phyloP scores from a whole-genome alignment of 2,113 vertebrate genomes.

The Oreotrochilus melanogaster region DNA sequence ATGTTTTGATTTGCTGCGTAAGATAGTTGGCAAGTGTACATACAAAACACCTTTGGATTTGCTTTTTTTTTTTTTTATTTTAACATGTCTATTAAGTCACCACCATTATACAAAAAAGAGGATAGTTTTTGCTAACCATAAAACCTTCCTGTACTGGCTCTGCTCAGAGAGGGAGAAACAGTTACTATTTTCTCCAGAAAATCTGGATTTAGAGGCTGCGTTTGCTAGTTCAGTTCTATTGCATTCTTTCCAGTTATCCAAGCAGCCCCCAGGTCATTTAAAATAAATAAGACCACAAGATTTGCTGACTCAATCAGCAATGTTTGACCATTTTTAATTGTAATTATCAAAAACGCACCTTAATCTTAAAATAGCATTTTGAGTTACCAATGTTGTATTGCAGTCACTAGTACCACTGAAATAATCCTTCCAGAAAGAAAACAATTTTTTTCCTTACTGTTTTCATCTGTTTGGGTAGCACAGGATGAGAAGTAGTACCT shows the following conservation, averaged over 20 bases:
- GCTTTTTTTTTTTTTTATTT: slow-evolving; percentile 12
- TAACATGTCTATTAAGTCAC: slow-evolving; percentile 34
- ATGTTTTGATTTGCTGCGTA: slow-evolving; percentile 38
- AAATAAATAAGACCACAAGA: slow-evolving; percentile 58
- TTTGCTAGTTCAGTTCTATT: slow-evolving; percentile 20
- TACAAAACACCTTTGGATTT: slow-evolving; percentile 52
- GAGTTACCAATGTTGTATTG: neutral
- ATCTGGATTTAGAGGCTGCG: slow-evolving; percentile 22
- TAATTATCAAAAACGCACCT: neutral
- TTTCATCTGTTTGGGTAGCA: neutral
- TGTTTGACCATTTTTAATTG: slow-evolving; percentile 25
- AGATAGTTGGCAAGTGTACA: slow-evolving; percentile 27
- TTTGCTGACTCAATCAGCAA: slow-evolving; percentile 64
- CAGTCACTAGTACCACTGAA: neutral
- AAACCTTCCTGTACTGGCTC: slow-evolving; percentile 8
- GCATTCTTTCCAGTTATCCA: slow-evolving; percentile 59
- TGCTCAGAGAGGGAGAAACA: slow-evolving; percentile 16
- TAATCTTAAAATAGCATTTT: slow-evolving; percentile 38
- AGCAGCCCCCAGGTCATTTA: slow-evolving; percentile 50
- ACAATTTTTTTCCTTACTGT: neutral
- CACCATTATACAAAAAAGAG: slow-evolving; percentile 13
- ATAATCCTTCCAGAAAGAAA: neutral
- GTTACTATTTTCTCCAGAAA: slow-evolving; percentile 40
- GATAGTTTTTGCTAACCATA: slow-evolving; percentile 23
- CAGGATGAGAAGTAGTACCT: neutral